Evolutionary conservation across 1,140 invertebrate genomes (phyloP).

Genomic region (Pantala flavescens): DNA sequence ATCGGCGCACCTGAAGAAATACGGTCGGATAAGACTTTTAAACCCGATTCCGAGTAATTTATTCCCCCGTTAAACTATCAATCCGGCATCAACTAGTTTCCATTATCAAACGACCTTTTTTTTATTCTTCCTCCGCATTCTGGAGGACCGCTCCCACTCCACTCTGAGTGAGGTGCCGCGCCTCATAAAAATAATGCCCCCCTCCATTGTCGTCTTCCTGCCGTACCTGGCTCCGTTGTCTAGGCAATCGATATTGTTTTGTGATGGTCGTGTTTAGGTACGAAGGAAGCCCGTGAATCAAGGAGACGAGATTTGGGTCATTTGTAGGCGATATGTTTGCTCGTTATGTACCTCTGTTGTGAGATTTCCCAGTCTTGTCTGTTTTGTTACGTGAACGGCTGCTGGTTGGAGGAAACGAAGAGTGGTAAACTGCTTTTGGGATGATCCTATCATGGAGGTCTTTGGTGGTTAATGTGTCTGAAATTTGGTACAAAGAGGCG

Average conservation of each 20-base stretch:
- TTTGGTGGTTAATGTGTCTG: no score
- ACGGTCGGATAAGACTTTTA: neutral
- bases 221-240: neutral
- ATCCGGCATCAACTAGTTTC: constrained; percentile 1
- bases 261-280: no score
- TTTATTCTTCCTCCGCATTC: neutral
- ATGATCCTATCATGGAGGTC: no score
- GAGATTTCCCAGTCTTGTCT: no score
- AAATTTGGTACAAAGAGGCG: no score
- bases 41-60: neutral
- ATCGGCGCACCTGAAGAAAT: constrained; percentile 1
- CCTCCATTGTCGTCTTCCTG: neutral
- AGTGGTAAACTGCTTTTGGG: no score
- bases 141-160: neutral
- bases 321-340: no score
- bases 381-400: no score
- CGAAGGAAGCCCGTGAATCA: no score
- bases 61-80: neutral
- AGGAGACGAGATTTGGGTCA: no score
- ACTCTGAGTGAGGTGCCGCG: neutral
- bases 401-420: no score
- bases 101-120: neutral
- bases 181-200: neutral
- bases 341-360: no score
- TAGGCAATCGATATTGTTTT: constrained; percentile 3